A percentile compares a stretch with the other conserved stretches of the same genome.
Evolutionary conservation across 2,113 vertebrate genomes (phyloP).

Genomic region (Ammodytes dubius): DNA sequence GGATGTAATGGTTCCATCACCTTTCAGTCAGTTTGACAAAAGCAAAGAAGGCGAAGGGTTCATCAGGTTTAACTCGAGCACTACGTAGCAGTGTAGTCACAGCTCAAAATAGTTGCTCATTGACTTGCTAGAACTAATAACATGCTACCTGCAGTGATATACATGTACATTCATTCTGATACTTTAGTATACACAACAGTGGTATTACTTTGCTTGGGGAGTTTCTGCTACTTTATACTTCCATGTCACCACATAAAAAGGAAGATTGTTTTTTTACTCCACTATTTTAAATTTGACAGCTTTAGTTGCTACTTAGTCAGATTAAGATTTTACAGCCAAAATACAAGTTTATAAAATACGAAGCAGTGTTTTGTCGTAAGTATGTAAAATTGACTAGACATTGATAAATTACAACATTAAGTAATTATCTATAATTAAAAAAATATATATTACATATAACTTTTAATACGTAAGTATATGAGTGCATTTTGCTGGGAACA

Average conservation of each 20-base stretch:
- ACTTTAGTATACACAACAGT: too few species aligned
- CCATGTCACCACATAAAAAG: not conserved
- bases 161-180: not conserved
- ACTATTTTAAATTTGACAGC: not conserved
- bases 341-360: not conserved
- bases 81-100: not conserved
- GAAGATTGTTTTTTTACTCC: too few species aligned
- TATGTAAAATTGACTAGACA: not conserved
- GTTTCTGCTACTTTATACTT: not conserved
- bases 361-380: not conserved
- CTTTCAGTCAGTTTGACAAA: not conserved
- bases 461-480: too few species aligned
- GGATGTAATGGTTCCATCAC: not conserved
- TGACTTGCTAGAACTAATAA: not conserved
- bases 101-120: not conserved
- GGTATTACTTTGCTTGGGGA: too few species aligned
- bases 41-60: not conserved
- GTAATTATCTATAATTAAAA: too few species aligned
- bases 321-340: not conserved
- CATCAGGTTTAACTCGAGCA: not conserved
- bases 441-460: too few species aligned
- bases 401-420: not conserved
- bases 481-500: too few species aligned
- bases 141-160: not conserved
- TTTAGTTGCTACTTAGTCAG: not conserved